These are phyloP conservation scores for Coboldia fuscipes DNA, from an alignment of 1,140 invertebrate species.

Conservation along the genomic window DNA sequence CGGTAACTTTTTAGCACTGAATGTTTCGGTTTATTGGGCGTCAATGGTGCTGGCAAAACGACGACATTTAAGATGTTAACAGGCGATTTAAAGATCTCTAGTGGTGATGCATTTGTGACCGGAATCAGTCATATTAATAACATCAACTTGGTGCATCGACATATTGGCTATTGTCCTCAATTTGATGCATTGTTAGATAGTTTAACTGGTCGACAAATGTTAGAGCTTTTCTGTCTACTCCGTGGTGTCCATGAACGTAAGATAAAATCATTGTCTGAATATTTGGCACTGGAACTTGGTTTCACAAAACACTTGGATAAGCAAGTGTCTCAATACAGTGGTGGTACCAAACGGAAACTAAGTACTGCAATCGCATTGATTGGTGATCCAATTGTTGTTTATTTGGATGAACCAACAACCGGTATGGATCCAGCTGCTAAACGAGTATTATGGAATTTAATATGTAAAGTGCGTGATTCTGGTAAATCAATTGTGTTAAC, in stretches of 20 bases:
- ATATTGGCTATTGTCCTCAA: slow-evolving; percentile 64
- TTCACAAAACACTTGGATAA: slow-evolving; percentile 24
- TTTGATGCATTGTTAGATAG: slow-evolving; percentile 64
- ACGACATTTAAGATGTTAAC: slow-evolving; percentile 80
- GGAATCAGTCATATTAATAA: slow-evolving; percentile 28
- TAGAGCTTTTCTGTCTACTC: slow-evolving; percentile 52
- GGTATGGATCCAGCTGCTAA: slow-evolving; percentile 70
- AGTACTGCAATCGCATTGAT: slow-evolving; percentile 82
- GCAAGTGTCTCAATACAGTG: slow-evolving; percentile 44
- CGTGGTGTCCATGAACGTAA: slow-evolving; percentile 37
- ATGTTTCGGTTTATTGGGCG: slow-evolving; percentile 78
- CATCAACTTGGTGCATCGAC: slow-evolving; percentile 30
- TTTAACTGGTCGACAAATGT: slow-evolving; percentile 56
- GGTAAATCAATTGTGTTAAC: slow-evolving; percentile 50
- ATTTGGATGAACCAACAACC: slow-evolving; percentile 67
- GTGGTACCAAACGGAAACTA: slow-evolving; percentile 88
- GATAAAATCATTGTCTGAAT: slow-evolving; percentile 18
- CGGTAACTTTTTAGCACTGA: slow-evolving; percentile 49
- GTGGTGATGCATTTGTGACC: slow-evolving; percentile 26
- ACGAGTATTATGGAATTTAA: slow-evolving; percentile 53
- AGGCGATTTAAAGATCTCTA: slow-evolving; percentile 40
- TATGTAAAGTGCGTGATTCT: slow-evolving; percentile 30
- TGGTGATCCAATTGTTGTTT: slow-evolving; percentile 72
- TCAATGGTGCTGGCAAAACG: slow-evolving; percentile 71
- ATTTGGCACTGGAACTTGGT: slow-evolving; percentile 21